These are phyloP conservation scores for Leptinotarsa peninsularis DNA, from an alignment of 2,888 invertebrate genomes.

Conservation along the genomic window DNA sequence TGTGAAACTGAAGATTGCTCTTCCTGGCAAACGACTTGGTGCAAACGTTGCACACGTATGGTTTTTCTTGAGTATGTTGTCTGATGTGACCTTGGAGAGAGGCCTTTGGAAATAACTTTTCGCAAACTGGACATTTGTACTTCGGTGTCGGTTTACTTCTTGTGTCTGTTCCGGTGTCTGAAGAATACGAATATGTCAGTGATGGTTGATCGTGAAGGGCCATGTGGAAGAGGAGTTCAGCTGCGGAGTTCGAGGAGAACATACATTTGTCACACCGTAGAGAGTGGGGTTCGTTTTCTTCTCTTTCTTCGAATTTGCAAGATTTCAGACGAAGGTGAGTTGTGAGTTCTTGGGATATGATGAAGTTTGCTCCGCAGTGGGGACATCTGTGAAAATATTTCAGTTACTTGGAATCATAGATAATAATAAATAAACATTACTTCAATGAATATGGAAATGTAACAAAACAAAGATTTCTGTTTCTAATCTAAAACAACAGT, in stretches of 20 bases:
- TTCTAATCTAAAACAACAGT: no score
- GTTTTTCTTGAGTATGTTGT: conserved; percentile 80
- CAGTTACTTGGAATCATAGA: neutral
- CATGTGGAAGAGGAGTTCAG: conserved; percentile 81
- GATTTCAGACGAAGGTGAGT: conserved; percentile 76
- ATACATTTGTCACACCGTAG: conserved; percentile 72
- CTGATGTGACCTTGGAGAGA: conserved; percentile 78
- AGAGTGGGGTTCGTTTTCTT: conserved; percentile 44
- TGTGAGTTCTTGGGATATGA: conserved; percentile 79
- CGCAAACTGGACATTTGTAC: conserved; percentile 77
- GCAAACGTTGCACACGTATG: conserved; percentile 76
- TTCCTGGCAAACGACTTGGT: conserved; percentile 75
- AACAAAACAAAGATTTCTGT: neutral
- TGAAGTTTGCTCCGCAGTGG: conserved; percentile 77
- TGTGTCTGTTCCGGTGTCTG: conserved; percentile 45
- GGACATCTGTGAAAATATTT: conserved; percentile 71
- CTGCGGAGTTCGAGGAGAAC: conserved; percentile 74
- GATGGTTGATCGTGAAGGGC: conserved; percentile 73
- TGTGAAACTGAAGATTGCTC: conserved; percentile 75
- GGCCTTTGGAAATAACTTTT: conserved; percentile 74
- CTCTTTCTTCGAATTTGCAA: conserved; percentile 66
- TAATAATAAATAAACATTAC: neutral
- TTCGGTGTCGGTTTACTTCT: conserved; percentile 63
- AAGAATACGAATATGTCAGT: conserved; percentile 55
- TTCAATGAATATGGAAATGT: neutral